Evolutionary conservation across 53 echinoderm and acorn worm species (phyloP).

Genomic region (Pentamera pediparva): DNA sequence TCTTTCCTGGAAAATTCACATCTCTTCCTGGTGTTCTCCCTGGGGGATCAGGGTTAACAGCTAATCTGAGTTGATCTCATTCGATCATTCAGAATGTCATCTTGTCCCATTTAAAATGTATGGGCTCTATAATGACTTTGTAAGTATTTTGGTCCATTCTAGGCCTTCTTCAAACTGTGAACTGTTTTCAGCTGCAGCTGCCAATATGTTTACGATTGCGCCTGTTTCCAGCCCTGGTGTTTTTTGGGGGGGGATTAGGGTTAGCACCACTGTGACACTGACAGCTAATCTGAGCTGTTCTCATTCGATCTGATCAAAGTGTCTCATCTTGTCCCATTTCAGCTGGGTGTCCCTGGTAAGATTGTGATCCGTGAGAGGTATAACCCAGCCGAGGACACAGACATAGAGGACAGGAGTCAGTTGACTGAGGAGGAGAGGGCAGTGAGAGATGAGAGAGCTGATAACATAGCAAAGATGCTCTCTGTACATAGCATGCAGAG

Average conservation of each 20-base stretch:
- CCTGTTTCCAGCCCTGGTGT: neutral
- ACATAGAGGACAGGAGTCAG: slow-evolving; percentile 42
- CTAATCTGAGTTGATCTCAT: no score
- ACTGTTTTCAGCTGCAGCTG: neutral
- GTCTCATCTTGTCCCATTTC: neutral
- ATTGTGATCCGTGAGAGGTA: slow-evolving; percentile 80
- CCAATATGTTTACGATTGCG: neutral
- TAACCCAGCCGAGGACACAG: slow-evolving; percentile 59
- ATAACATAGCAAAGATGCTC: slow-evolving; percentile 82
- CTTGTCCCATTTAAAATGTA: no score
- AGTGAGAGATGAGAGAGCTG: slow-evolving; percentile 52
- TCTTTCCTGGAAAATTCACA: no score
- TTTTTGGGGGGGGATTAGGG: neutral
- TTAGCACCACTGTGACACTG: no score
- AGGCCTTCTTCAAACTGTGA: no score
- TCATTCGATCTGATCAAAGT: no score
- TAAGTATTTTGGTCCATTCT: no score
- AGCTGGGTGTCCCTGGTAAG: slow-evolving; percentile 70
- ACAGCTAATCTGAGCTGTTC: no score
- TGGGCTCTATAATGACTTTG: no score
- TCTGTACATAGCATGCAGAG: slow-evolving; percentile 88
- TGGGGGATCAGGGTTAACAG: no score
- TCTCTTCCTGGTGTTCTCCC: no score
- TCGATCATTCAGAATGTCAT: no score
- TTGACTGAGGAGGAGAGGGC: slow-evolving; percentile 58